Evolutionary conservation across 2,888 invertebrate genomes (phyloP), one percentile per base, ranked within the genome.

Genomic region (Callyntrura guangdongensis): DNA sequence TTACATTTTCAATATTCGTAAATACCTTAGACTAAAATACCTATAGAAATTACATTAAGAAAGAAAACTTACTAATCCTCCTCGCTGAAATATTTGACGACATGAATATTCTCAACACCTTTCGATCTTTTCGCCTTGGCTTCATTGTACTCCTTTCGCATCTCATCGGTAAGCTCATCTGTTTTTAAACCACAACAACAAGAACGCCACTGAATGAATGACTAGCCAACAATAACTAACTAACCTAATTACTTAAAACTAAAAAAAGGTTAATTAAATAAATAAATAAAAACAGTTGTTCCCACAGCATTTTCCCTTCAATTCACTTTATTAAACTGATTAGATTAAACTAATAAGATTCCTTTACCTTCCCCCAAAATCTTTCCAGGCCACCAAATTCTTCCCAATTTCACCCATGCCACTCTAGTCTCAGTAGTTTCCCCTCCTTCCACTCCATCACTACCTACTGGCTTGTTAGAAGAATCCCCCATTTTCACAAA

Each of bases 11-110:
- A 6, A 36, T 4, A 36, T 36, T 36, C 36, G 6, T 4, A 36
- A 36, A 36, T 36, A 4, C 36, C 6, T 36, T 36, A 36, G 36
- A 36, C 36, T 36, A 36, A 36, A 36, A 4, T 56, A 56, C 0
- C 14, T 5, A n/a, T 56, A n/a, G 1, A 56, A 56, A 56, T 5
- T 56, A n/a, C 22, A 22, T 11, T 8, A 11, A 11, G 20, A 64
- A 0, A 67, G 27, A 0, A 20, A 20, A 87, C 91, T 87, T 87
- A 91, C 91, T 36, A 91, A 5, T 25, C 49, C 20, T 91, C 86
- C 25, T 87, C 91, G 49, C 87, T 64, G 36, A 86, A 91, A 27
- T 72, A 91, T 56, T 86, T 83, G 9, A 91, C 84, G 0, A 91
- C 83, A 11, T 79, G 22, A 45, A 86, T 64, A 4, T 79, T n/a